Evolutionary conservation across 2,888 invertebrate genomes (phyloP).

Genomic region (Allophyes oxyacanthae): DNA sequence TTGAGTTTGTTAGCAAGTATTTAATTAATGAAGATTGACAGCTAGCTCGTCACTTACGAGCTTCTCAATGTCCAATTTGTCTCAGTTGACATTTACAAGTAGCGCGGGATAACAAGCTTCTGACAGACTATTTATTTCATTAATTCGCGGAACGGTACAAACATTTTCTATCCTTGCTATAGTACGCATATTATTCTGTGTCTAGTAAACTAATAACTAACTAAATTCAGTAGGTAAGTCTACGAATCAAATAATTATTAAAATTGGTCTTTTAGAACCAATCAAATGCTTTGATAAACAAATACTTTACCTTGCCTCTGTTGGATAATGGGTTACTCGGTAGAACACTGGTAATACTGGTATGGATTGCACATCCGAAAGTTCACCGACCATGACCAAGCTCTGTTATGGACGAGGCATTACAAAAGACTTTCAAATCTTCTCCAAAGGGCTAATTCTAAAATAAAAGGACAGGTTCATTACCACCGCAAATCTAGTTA

Average conservation of each 20-base stretch:
- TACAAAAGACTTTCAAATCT: constrained; percentile 52
- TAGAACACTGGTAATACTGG: no score
- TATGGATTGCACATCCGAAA: neutral
- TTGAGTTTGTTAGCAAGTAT: constrained; percentile 10
- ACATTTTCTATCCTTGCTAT: constrained; percentile 1
- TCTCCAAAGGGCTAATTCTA: constrained; percentile 52
- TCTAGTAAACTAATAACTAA: no score
- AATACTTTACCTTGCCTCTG: no score
- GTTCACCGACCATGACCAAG: neutral
- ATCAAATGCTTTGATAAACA: no score
- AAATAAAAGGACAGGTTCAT: constrained; percentile 75
- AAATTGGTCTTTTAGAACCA: no score
- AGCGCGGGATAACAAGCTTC: constrained; percentile 24
- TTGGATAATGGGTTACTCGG: no score
- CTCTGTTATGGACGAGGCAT: constrained; percentile 20
- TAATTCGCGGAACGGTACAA: constrained; percentile 14
- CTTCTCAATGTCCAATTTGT: constrained; percentile 46
- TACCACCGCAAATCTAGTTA: constrained; percentile 82
- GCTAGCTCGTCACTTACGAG: constrained; percentile 19
- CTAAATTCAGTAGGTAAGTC: no score
- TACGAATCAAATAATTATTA: no score
- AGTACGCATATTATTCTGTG: no score
- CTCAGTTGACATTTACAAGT: constrained; percentile 36
- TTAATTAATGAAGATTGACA: constrained; percentile 34
- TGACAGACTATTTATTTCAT: constrained; percentile 34